Evolutionary conservation across 2,888 invertebrate species (phyloP), one percentile per base, ranked within the genome.

Genomic region (Schizotus pectinicornis): DNA sequence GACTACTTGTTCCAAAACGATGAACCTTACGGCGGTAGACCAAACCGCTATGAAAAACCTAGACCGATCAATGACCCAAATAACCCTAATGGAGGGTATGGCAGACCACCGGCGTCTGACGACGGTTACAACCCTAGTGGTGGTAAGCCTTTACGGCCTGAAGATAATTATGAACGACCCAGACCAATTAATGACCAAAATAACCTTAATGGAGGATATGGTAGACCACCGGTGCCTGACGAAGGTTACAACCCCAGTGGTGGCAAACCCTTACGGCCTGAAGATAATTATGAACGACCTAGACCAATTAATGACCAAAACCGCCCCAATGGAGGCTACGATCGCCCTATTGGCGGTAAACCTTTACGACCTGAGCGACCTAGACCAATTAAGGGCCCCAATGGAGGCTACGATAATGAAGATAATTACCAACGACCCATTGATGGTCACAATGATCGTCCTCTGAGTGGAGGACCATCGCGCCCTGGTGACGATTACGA

Each of bases 171-270:
- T 53, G 30, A 54, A 14, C 45, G 38, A 42, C 45, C 61, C 1
- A 52, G 46, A 37, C 55, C 59, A 30, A 49, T 33, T 14, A 38
- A 54, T 34, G 60, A 56, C 12, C 61, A 61, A 42, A 22, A 30
- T 36, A 13, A 32, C 31, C 55, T n/a, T n/a, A 2, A 38, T 62
- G 30, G 67, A 65, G 34, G 59, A 64, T 38, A 62, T 64, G 56
- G 67, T 69, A 32, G n/a, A n/a, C n/a, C n/a, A n/a, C n/a, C n/a
- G n/a, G n/a, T n/a, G n/a, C n/a, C n/a, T n/a, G n/a, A n/a, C n/a
- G 62, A 70, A 34, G 61, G 68, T 34, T 68, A 70, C 43, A 14
- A 46, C 9, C 6, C 8, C 51, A 50, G n/a, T n/a, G 62, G 67
- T 30, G 48, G 52, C 7, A 42, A 53, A 45, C 65, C 62, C 2